Evolutionary conservation across 2,888 invertebrate species (phyloP).

Genomic region (Trichopria drosophilae): DNA sequence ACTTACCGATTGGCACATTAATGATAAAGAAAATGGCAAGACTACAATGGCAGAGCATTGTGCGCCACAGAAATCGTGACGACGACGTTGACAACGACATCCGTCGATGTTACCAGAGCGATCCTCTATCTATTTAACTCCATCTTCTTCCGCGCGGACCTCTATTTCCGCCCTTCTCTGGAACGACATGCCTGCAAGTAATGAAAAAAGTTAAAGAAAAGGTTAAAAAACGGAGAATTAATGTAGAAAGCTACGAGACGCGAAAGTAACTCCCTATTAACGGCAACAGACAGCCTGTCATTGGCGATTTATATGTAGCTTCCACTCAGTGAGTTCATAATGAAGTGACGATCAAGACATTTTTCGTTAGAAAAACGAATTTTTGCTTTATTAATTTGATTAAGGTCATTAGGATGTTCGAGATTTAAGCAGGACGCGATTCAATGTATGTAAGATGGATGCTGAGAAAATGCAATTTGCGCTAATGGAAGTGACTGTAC

Average conservation of each 20-base stretch:
- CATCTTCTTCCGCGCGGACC: conserved; percentile 46
- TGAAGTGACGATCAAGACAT: too few relatives aligned
- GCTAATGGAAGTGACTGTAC: too few relatives aligned
- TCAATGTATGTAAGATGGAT: too few relatives aligned
- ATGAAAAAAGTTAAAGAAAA: conserved; percentile 29
- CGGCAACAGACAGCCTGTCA: too few relatives aligned
- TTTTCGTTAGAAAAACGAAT: too few relatives aligned
- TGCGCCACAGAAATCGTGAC: conserved; percentile 39
- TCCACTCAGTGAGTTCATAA: too few relatives aligned
- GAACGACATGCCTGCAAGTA: conserved; percentile 46
- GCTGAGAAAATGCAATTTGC: too few relatives aligned
- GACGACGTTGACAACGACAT: conserved; percentile 37
- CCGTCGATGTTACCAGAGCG: conserved; percentile 40
- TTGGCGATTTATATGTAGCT: too few relatives aligned
- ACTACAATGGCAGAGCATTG: conserved; percentile 52
- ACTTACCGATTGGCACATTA: conserved; percentile 55
- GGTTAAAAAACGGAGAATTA: background rate
- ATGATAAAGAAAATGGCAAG: conserved; percentile 51
- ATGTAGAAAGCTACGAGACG: conserved; percentile 23
- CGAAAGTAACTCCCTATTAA: too few relatives aligned
- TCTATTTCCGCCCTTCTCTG: conserved; percentile 42
- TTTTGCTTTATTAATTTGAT: too few relatives aligned
- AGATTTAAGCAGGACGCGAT: too few relatives aligned
- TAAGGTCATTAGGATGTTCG: too few relatives aligned
- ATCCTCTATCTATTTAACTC: conserved; percentile 47